phyloP scores from a whole-genome alignment of 2,113 vertebrate genomes.

The Sminthopsis crassicaudata region DNA sequence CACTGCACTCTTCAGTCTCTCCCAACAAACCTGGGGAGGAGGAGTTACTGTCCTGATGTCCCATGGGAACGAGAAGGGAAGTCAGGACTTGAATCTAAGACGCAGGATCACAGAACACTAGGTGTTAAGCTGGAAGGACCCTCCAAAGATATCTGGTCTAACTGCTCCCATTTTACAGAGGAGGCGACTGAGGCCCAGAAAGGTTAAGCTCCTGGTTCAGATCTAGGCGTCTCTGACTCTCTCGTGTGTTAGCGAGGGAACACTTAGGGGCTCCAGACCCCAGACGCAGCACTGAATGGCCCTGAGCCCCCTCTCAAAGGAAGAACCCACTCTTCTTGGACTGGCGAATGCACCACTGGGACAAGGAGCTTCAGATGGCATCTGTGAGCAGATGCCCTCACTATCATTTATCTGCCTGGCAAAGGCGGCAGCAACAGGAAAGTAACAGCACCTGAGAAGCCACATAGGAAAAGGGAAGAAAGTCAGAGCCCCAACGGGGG shows the following conservation, averaged over 20 bases:
- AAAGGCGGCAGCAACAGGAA: neutral
- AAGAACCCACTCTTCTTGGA: neutral
- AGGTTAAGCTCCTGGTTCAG: neutral
- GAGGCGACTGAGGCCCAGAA: neutral
- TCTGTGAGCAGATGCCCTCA: neutral
- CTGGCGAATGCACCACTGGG: fast-evolving
- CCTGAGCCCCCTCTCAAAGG: no score
- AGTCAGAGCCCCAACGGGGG: neutral
- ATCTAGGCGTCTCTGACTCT: neutral
- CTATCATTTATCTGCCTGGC: neutral
- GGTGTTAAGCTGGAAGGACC: no score
- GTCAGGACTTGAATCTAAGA: no score
- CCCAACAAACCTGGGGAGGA: no score
- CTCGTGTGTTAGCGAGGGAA: no score
- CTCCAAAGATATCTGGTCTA: no score
- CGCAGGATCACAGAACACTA: no score
- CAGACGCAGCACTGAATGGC: neutral
- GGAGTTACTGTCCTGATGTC: no score
- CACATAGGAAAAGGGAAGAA: neutral
- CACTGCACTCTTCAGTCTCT: no score
- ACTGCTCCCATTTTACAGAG: neutral
- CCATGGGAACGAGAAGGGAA: no score
- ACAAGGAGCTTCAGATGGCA: neutral
- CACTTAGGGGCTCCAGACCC: no score
- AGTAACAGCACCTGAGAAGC: neutral